Evolutionary conservation across 2,888 invertebrate species (phyloP).

Genomic region (Heliconius charithonia): DNA sequence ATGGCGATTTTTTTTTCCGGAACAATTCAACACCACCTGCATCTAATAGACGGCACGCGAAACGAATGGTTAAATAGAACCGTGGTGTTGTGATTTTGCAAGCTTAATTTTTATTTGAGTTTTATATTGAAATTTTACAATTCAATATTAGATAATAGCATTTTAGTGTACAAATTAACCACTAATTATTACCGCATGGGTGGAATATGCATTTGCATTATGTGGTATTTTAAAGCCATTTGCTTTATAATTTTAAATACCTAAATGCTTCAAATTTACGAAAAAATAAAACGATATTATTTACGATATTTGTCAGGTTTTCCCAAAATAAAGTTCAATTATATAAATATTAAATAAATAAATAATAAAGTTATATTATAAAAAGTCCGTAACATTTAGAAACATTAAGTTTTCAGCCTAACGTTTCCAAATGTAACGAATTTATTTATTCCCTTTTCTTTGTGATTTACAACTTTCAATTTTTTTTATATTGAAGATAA

Average conservation of each 20-base stretch:
- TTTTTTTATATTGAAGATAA: neutral
- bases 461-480: neutral
- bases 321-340: too few relatives aligned
- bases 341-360: too few relatives aligned
- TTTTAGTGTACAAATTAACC: neutral
- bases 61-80: slow-evolving; percentile 53
- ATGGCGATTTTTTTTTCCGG: slow-evolving; percentile 45
- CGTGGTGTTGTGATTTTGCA: neutral
- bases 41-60: slow-evolving; percentile 68
- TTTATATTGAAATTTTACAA: neutral
- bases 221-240: neutral
- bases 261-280: neutral
- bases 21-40: slow-evolving; percentile 65
- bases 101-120: slow-evolving; percentile 3
- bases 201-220: neutral
- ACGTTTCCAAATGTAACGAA: too few relatives aligned
- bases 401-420: too few relatives aligned
- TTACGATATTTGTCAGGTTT: too few relatives aligned
- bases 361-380: too few relatives aligned
- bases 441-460: too few relatives aligned
- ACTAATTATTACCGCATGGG: neutral
- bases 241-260: neutral
- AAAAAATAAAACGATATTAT: neutral
- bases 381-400: too few relatives aligned
- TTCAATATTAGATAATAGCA: neutral